These are phyloP conservation scores for Phrynosoma platyrhinos DNA, from an alignment of 2,113 vertebrate genomes.

Conservation along the genomic window DNA sequence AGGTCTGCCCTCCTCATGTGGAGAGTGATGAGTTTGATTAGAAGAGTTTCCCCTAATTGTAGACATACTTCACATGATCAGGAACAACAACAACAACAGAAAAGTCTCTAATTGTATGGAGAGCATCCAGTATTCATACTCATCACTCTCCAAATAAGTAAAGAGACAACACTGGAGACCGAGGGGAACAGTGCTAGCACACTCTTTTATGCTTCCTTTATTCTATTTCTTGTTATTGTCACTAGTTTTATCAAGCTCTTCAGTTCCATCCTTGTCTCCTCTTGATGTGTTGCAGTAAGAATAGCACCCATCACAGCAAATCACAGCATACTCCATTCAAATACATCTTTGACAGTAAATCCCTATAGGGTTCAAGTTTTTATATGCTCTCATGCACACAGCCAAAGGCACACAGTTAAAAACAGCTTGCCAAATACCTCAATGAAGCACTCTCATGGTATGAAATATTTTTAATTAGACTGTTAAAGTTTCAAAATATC, in stretches of 20 bases:
- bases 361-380: slow-evolving; percentile 22
- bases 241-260: not conserved
- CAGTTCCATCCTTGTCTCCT: slow-evolving; percentile 5
- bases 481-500: slow-evolving; percentile 16
- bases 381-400: too few relatives aligned
- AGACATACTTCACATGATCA: too few relatives aligned
- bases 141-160: too few relatives aligned
- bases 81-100: too few relatives aligned
- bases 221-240: not conserved
- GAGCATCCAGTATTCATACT: too few relatives aligned
- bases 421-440: slow-evolving; percentile 40
- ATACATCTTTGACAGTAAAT: slow-evolving; percentile 35
- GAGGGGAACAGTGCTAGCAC: too few relatives aligned
- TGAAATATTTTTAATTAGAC: slow-evolving; percentile 29
- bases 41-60: too few relatives aligned
- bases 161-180: too few relatives aligned
- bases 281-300: slow-evolving; percentile 26
- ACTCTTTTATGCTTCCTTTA: not conserved
- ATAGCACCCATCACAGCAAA: slow-evolving; percentile 23
- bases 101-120: too few relatives aligned
- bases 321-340: slow-evolving; percentile 37
- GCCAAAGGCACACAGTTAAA: slow-evolving; percentile 21
- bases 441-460: not conserved
- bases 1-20: too few relatives aligned
- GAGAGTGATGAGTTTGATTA: too few relatives aligned